phyloP scores from a whole-genome alignment of 2,888 invertebrate genomes.

The Nomada flava region DNA sequence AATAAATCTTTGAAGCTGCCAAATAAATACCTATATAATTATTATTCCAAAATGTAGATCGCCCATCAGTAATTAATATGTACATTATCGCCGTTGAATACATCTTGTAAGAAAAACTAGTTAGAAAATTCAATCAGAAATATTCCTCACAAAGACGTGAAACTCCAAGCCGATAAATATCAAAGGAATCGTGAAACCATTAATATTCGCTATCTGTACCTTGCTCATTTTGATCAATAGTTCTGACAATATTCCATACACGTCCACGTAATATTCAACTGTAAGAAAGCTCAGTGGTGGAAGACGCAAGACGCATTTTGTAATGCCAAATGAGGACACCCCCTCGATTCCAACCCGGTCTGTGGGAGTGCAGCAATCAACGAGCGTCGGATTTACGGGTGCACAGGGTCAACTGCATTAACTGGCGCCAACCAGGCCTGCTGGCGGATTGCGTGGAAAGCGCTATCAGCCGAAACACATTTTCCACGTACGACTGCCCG shows the following conservation, averaged over 20 bases:
- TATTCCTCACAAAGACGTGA: no score
- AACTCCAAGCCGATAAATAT: no score
- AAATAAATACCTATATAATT: no score
- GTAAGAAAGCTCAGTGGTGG: neutral
- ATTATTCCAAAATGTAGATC: no score
- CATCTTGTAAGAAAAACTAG: no score
- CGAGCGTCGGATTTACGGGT: constrained; percentile 62
- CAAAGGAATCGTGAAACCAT: no score
- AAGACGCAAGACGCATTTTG: neutral
- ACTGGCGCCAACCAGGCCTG: constrained; percentile 55
- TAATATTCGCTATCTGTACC: no score
- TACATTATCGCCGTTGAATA: no score
- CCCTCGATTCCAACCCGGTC: neutral
- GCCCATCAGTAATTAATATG: no score
- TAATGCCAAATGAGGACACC: constrained; percentile 5
- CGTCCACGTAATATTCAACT: neutral
- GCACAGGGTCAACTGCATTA: constrained; percentile 71
- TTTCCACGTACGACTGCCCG: constrained; percentile 74
- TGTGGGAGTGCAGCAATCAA: constrained; percentile 57
- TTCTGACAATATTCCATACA: neutral
- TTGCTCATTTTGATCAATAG: no score
- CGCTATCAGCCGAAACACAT: constrained; percentile 74
- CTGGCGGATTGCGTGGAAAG: constrained; percentile 50
- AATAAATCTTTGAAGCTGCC: no score
- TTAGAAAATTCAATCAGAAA: no score